Percentiles rank a stretch among this genome's conserved stretches.
These are phyloP conservation scores for Falco columbarius DNA, from an alignment of 2,797 vertebrate genomes.

Conservation along the genomic window DNA sequence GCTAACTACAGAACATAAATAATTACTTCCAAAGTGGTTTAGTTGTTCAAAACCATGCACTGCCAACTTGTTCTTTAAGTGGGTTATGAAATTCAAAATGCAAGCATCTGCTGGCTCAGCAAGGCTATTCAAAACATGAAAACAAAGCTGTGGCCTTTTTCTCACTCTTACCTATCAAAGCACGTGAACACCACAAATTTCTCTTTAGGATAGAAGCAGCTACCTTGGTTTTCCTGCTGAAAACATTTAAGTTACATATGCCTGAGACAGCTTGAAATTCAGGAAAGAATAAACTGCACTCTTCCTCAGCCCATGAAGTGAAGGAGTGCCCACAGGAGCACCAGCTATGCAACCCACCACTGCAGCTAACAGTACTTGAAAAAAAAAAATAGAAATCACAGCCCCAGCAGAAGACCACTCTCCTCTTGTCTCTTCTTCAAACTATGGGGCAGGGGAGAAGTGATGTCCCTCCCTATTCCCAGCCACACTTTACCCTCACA, in stretches of 20 bases:
- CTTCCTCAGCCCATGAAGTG: background rate
- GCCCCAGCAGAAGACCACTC: background rate
- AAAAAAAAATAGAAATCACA: background rate
- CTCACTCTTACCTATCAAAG: background rate
- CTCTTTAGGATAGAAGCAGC: background rate
- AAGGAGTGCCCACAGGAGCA: accelerated
- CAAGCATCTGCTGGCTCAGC: slow-evolving; percentile 6
- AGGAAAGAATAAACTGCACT: background rate
- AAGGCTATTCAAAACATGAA: background rate
- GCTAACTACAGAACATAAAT: background rate
- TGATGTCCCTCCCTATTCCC: background rate
- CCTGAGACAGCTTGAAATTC: background rate
- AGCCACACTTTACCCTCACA: background rate
- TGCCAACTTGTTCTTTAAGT: background rate
- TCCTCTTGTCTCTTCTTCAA: background rate
- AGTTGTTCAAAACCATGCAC: background rate
- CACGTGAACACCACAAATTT: background rate
- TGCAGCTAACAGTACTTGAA: background rate
- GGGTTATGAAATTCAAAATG: background rate
- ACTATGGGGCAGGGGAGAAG: background rate
- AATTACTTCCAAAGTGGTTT: background rate
- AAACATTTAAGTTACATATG: background rate
- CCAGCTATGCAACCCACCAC: background rate
- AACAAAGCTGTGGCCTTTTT: background rate
- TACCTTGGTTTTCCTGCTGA: background rate